Evolutionary conservation across 2,113 vertebrate species (phyloP), one percentile per base, ranked within the genome.

Genomic region (Edolisoma coerulescens): DNA sequence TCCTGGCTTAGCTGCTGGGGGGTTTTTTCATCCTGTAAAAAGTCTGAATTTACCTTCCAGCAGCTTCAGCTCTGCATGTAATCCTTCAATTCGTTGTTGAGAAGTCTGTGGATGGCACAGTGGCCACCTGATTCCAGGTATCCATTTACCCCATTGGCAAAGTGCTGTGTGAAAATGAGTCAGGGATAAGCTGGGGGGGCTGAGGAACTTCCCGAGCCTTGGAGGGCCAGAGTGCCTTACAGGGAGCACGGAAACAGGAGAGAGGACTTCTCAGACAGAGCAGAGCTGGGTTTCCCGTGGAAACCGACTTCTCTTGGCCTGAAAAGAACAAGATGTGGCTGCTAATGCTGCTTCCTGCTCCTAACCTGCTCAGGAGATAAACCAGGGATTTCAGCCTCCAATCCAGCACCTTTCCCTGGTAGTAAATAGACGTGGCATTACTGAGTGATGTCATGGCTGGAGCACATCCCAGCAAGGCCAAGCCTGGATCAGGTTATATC

Each of bases 401-500:
- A 52, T 52, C 87, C 91, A 65, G 71, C 84, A 83, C 91, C 94
- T 56, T 85, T 91, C 93, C 89, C 68, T 23, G 2, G 71, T 68
- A 95, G 90, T 93, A 96, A 91, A 97, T 80, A 93, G 75, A 87
- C 49, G 23, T 89, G 84, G 83, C 85, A 89, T 94, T 87, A 86
- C 47, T 26, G 70, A 18, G 67, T 96, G 94, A 95, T 94, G 87
- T 96, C 93, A 96, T 73, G 68, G 89, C 96, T 95, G 84, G 92
- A 96, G 57, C 76, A 33, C 50, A 24, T 73, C 85, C 96, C 91
- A 91, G 93, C 44, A 6, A 92, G 79, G 89, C 89, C 93, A 92
- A 96, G 95, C 91, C 93, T 81, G 89, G 94, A 91, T 95, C 95
- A 97, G 94, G 93, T 92, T 92, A 50, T 91, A 92, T 95, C 93